phyloP scores from a whole-genome alignment of 37 sponge, comb jelly and placozoan genomes.

The Bolinopsis microptera region DNA sequence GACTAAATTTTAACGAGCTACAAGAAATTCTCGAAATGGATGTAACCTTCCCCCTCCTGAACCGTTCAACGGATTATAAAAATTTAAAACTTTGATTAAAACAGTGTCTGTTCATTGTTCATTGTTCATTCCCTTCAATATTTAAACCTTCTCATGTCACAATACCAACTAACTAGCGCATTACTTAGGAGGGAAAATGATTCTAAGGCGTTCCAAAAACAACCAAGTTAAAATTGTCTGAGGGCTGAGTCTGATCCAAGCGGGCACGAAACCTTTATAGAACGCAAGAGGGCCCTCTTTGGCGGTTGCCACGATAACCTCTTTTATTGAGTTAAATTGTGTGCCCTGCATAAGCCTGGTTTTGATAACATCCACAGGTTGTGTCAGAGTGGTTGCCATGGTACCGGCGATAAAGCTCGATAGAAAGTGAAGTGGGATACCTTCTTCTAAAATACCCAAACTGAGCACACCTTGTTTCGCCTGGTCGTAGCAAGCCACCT shows the following conservation, averaged over 20 bases:
- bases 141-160: no score
- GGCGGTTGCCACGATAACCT: constrained; percentile 75
- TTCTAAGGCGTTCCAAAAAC: constrained; percentile 84
- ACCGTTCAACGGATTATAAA: no score
- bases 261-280: constrained; percentile 91
- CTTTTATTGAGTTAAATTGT: constrained; percentile 68
- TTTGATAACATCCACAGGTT: constrained; percentile 92
- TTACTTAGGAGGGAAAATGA: constrained; percentile 69
- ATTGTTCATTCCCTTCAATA: no score
- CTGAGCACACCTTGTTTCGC: constrained; percentile 79
- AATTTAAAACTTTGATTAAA: no score
- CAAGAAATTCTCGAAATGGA: no score
- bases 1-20: no score
- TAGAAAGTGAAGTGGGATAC: constrained; percentile 77
- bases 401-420: constrained; percentile 83
- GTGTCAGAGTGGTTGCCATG: constrained; percentile 83
- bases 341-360: constrained; percentile 89
- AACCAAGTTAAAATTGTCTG: constrained; percentile 89
- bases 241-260: constrained; percentile 84
- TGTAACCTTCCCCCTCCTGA: no score
- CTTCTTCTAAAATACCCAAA: constrained; percentile 76
- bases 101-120: no score
- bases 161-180: no score
- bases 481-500: constrained; percentile 93
- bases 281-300: constrained; percentile 83